Base-by-base conservation (phyloP, 1,140 invertebrate species). In the Calliphora vicina region DNA sequence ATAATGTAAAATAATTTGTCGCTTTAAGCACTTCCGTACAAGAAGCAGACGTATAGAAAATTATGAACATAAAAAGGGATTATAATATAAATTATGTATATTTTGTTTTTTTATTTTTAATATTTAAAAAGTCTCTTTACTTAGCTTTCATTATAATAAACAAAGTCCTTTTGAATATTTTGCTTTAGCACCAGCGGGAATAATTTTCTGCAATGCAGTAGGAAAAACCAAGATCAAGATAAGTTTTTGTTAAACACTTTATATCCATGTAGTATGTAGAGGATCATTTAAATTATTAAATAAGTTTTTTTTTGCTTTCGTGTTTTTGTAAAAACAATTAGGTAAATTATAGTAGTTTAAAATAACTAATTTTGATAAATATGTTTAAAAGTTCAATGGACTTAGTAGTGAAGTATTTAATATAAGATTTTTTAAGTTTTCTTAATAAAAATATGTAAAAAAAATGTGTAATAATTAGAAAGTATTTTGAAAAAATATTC, bases 1-100 rank as follows among this genome's bases (percentile, higher is more conserved):
- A 78, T 78, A 78, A 78, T 78, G 74, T 78, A 78, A 78, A 78
- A 78, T 78, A 78, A 78, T 78, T 78, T 78, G 74, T 78, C 74
- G 74, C 74, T 45, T 78, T 78, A 78, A 78, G 74, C 74, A 78
- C 25, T 78, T 78, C 74, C 74, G 74, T 78, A 45, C 35, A 42
- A 45, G 74, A 43, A 45, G 42, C 74, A 78, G 29, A 43, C 42
- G n/a, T 45, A 45, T 43, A 35, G 17, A 78, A 78, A 78, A 78
- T 42, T 43, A 78, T 78, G 35, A 43, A 43, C 42, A 78, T 45
- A 78, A 78, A 78, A 78, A 78, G 61, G 61, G 61, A 67, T 67
- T 67, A 67, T 67, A 67, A 67, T 67, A 67, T 67, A 67, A 67
- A 67, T 67, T 67, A 67, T 67, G 8, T 50, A 74, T 74, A 78